Evolutionary conservation across 2,113 vertebrate genomes (phyloP).

Genomic region (Chrysemys picta): DNA sequence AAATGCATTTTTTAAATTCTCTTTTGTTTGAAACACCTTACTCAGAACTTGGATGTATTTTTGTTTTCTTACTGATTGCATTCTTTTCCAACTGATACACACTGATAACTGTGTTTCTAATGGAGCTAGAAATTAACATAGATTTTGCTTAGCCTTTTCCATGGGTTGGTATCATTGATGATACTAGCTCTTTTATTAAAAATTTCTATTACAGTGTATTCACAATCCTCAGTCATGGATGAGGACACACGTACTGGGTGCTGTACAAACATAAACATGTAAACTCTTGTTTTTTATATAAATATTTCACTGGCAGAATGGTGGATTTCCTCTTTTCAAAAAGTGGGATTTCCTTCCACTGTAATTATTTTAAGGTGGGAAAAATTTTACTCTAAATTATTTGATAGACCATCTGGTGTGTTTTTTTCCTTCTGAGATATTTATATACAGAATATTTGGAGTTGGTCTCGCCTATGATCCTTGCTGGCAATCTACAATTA

Average conservation of each 20-base stretch:
- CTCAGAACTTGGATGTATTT: not conserved
- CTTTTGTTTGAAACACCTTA: not conserved
- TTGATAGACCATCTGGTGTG: not conserved
- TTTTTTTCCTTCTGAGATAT: not conserved
- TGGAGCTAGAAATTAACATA: slow-evolving; percentile 15
- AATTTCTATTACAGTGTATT: not conserved
- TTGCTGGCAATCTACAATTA: slow-evolving; percentile 14
- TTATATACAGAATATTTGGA: not conserved
- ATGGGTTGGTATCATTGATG: not conserved
- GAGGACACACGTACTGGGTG: not conserved
- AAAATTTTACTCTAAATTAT: not conserved
- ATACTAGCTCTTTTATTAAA: not conserved
- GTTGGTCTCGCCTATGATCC: not conserved
- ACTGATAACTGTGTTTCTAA: not conserved
- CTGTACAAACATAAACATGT: not conserved
- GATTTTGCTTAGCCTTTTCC: not conserved
- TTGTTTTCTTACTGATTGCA: not conserved
- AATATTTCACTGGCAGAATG: slow-evolving; percentile 16
- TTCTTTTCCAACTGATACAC: not conserved
- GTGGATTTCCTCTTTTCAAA: not conserved
- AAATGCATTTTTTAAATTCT: not conserved
- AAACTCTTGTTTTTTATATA: slow-evolving; percentile 8
- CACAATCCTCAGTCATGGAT: not conserved
- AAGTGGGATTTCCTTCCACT: not conserved
- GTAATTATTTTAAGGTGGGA: not conserved